phyloP scores from a whole-genome alignment of 2,888 invertebrate species.

The Melieria crassipennis region DNA sequence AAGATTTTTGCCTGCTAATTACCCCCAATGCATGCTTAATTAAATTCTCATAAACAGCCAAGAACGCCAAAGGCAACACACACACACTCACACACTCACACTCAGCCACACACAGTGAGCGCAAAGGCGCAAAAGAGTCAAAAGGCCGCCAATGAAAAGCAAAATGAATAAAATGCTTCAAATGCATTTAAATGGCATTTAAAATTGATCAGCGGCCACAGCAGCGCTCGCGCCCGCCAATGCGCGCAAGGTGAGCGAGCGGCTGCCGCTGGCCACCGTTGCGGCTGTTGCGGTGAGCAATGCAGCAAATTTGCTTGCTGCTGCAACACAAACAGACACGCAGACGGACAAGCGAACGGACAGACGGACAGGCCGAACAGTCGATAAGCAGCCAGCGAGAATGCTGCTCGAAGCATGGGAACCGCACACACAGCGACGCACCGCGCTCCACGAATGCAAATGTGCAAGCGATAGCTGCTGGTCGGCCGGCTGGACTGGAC shows the following conservation, averaged over 20 bases:
- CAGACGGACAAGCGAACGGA: constrained; percentile 1
- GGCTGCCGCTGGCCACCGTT: constrained; percentile 36
- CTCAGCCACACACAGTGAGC: constrained; percentile 27
- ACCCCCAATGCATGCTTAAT: constrained; percentile 42
- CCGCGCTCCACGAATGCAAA: constrained; percentile 10
- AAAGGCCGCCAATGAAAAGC: constrained; percentile 40
- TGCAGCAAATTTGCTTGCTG: constrained; percentile 36
- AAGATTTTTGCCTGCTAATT: constrained; percentile 31
- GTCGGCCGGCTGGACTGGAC: constrained; percentile 39
- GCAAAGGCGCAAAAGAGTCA: constrained; percentile 25
- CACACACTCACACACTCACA: constrained; percentile 11
- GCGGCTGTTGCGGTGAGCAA: constrained; percentile 5
- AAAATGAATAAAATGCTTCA: constrained; percentile 44
- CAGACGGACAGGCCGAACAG: constrained; percentile 26
- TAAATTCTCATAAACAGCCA: constrained; percentile 46
- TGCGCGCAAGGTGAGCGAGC: constrained; percentile 55
- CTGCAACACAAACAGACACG: constrained; percentile 9
- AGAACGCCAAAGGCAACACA: neutral
- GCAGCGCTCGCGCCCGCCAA: constrained; percentile 27
- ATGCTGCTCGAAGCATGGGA: constrained; percentile 51
- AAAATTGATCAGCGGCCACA: constrained; percentile 46
- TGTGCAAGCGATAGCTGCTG: constrained; percentile 36
- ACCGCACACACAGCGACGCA: constrained; percentile 43
- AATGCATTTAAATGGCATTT: constrained; percentile 61
- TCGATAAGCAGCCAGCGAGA: constrained; percentile 13